Percentiles rank a stretch among this genome's conserved stretches.
Conservation (phyloP, 2,888 invertebrate genomes). For the Drosophila borealis region DNA sequence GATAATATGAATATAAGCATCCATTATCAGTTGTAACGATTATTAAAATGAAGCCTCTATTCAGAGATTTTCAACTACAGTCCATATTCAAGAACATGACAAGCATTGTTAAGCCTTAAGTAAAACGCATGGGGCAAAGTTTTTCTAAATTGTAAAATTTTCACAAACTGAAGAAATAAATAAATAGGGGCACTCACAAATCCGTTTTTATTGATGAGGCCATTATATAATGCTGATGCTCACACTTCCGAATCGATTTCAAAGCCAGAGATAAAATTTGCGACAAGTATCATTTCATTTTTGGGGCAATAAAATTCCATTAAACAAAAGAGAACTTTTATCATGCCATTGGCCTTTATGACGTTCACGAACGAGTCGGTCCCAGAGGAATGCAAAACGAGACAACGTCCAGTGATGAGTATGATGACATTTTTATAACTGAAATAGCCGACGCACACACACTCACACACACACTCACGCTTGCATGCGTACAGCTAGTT, state of each 20-base stretch:
- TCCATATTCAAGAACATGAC: no score
- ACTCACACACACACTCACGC: constrained; percentile 13
- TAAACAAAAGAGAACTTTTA: constrained; percentile 52
- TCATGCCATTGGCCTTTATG: constrained; percentile 29
- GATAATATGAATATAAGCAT: no score
- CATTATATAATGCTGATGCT: constrained; percentile 52
- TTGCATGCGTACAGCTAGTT: constrained; percentile 24
- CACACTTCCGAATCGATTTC: constrained; percentile 21
- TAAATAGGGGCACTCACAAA: constrained; percentile 7
- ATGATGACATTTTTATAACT: constrained; percentile 74
- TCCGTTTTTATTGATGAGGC: constrained; percentile 17
- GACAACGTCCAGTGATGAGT: constrained; percentile 63
- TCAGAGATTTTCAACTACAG: no score
- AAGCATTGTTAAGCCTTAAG: neutral
- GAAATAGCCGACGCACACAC: constrained; percentile 30
- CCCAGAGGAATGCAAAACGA: constrained; percentile 66
- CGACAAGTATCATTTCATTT: constrained; percentile 37
- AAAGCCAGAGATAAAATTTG: constrained; percentile 37
- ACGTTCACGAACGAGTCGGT: constrained; percentile 36
- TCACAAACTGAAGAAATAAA: neutral
- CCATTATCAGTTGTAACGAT: no score
- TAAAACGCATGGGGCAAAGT: neutral
- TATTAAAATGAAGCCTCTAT: no score
- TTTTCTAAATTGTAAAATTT: neutral
- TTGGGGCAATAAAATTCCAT: constrained; percentile 49